Conservation (phyloP, 2,113 vertebrate species). For the Paramisgurnus dabryanus region DNA sequence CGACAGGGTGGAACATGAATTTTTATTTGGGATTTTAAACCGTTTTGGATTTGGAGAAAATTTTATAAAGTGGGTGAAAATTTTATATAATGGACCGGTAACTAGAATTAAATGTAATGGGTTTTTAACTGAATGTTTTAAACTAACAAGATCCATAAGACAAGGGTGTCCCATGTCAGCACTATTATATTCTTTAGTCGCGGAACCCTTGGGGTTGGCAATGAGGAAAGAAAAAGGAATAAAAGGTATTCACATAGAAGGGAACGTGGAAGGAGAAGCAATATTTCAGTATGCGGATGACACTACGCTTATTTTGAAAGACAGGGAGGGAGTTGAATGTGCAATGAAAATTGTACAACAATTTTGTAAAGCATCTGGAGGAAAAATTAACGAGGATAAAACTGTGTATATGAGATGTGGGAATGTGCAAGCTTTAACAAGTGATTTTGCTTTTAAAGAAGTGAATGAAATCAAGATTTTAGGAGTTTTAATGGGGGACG, state of each 20-base stretch:
- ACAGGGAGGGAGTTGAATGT: not conserved
- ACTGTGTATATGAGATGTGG: constrained; percentile 16
- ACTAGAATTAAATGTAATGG: constrained; percentile 5
- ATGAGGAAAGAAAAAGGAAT: not conserved
- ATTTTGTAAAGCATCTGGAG: constrained; percentile 1
- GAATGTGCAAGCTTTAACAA: not conserved
- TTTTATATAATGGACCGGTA: not conserved
- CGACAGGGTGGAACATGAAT: constrained; percentile 7
- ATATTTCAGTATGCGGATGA: constrained; percentile 12
- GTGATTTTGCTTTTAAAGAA: not conserved
- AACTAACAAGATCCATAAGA: not conserved
- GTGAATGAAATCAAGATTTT: not conserved
- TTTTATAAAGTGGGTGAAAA: constrained; percentile 3
- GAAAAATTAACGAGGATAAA: not conserved
- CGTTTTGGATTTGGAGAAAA: not conserved
- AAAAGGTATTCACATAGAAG: not conserved
- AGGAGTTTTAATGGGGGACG: not conserved
- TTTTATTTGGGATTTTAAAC: not conserved
- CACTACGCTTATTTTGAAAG: not conserved
- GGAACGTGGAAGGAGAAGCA: too few relatives aligned
- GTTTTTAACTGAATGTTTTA: constrained; percentile 6
- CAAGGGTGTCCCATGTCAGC: not conserved
- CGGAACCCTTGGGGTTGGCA: not conserved
- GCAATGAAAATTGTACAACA: not conserved
- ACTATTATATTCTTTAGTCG: not conserved